Base-by-base conservation (phyloP, 2,113 vertebrate genomes). In the Poeciliopsis occidentalis region DNA sequence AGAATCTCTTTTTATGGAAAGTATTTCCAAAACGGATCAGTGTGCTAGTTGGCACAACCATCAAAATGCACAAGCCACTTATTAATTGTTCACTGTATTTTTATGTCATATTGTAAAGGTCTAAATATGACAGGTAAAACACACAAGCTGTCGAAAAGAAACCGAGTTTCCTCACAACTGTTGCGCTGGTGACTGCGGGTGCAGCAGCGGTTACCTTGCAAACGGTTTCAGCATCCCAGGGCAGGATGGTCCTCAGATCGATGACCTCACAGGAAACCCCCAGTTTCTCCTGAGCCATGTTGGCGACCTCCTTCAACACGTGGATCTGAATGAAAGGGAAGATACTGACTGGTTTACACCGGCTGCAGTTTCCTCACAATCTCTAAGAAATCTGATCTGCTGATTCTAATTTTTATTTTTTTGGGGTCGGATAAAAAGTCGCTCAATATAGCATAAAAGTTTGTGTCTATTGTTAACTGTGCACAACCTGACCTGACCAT, bases 251-350 rank as follows among this genome's bases (percentile, higher is more conserved):
- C 86, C 94, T 96, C 27, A 99, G 91, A 84, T 99, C 98, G 54
- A 99, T 98, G 83, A 99, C 79, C 92, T 99, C 98, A 82, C 97
- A 99, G 31, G 98, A 99, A 15, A 99, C 95, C 19, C 98, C 98
- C 67, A 99, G 95, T 74, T 99, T 99, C 87, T 99, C 98, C 81
- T 96, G 96, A 80, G 97, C 98, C 97, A 99, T 97, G 57, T 86
- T 51, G 61, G 97, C 97, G 60, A 98, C 98, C 64, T 99, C 98
- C 87, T 92, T 95, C 86, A 99, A 94, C 70, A 99, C 97, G 32
- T 99, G 98, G 82, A 99, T 92, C 98, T 99, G 81, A 76, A 89
- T 8, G 29, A 61, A 74, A 24, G 62, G 6, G 27, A 31, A 41
- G 32, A 6, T 1, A 11, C 2, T 57, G 30, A 34, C 15, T 57